Evolutionary conservation across 1,140 invertebrate species (phyloP).

Genomic region (Zaprionus capensis): DNA sequence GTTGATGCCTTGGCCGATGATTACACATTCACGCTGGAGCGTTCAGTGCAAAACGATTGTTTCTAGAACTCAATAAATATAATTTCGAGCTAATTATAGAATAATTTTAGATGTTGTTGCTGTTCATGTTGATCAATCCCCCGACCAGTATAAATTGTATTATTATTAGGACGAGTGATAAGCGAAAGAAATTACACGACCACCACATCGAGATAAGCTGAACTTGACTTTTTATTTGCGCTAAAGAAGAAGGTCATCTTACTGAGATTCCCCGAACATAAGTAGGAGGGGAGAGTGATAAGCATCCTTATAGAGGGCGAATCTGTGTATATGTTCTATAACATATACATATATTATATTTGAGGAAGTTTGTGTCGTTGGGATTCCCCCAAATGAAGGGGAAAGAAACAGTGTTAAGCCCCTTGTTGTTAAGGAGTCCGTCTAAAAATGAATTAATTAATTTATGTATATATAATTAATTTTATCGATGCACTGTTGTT

Average conservation of each 20-base stretch:
- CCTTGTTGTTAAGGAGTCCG: too few relatives aligned
- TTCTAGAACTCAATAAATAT: slow-evolving; percentile 38
- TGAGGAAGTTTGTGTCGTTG: too few relatives aligned
- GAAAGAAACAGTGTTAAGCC: too few relatives aligned
- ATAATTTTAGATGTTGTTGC: slow-evolving; percentile 34
- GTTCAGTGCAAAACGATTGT: slow-evolving; percentile 77
- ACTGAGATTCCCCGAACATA: not conserved
- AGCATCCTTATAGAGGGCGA: too few relatives aligned
- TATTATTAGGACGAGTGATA: slow-evolving; percentile 9
- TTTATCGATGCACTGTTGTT: too few relatives aligned
- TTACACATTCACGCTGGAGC: slow-evolving; percentile 75
- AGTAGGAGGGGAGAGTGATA: too few relatives aligned
- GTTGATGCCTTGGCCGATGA: slow-evolving; percentile 68
- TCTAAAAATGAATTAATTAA: too few relatives aligned
- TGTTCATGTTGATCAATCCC: slow-evolving; percentile 1
- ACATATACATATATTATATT: too few relatives aligned
- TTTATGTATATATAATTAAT: too few relatives aligned
- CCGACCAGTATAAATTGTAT: slow-evolving; percentile 12
- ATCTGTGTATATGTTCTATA: too few relatives aligned
- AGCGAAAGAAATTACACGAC: not conserved
- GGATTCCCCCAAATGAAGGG: too few relatives aligned
- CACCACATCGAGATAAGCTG: not conserved
- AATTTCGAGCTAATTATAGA: slow-evolving; percentile 20
- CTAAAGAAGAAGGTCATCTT: not conserved
- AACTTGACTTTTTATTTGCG: too few relatives aligned